Percentiles rank a stretch among this genome's conserved stretches.
Evolutionary conservation across 2,888 invertebrate species (phyloP).

Genomic region (Odontothrips loti): DNA sequence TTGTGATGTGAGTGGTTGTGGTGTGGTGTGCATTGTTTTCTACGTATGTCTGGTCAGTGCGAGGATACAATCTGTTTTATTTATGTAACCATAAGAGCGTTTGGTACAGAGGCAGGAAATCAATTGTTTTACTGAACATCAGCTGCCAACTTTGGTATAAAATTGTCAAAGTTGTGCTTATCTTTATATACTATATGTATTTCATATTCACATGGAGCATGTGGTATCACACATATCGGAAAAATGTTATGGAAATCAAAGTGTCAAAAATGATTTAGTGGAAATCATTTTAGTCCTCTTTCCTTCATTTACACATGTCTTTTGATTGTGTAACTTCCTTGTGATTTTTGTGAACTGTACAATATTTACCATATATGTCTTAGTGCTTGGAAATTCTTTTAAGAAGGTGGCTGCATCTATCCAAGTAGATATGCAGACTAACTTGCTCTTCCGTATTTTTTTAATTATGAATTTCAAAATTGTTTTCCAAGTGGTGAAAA

Average conservation of each 20-base stretch:
- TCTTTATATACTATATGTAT: no score
- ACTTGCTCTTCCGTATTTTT: neutral
- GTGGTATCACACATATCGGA: neutral
- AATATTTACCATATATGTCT: neutral
- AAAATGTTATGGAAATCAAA: neutral
- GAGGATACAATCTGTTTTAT: neutral
- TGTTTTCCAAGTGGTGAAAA: neutral
- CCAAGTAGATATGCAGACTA: neutral
- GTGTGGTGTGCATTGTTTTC: slow-evolving; percentile 24
- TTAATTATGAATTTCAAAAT: neutral
- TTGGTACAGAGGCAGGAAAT: no score
- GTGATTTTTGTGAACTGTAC: slow-evolving; percentile 13
- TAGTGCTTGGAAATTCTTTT: neutral
- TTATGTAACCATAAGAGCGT: neutral
- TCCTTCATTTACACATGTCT: neutral
- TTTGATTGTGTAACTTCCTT: neutral
- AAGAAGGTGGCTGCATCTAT: neutral
- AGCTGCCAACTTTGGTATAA: no score
- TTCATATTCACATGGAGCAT: neutral
- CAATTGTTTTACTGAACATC: no score
- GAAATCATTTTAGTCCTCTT: neutral
- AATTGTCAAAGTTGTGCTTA: no score
- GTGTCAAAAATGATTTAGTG: neutral
- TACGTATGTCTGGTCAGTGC: slow-evolving; percentile 16
- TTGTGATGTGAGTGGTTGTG: slow-evolving; percentile 20